phyloP scores from a whole-genome alignment of 2,797 vertebrate species.

The Hozukius guyotensis region DNA sequence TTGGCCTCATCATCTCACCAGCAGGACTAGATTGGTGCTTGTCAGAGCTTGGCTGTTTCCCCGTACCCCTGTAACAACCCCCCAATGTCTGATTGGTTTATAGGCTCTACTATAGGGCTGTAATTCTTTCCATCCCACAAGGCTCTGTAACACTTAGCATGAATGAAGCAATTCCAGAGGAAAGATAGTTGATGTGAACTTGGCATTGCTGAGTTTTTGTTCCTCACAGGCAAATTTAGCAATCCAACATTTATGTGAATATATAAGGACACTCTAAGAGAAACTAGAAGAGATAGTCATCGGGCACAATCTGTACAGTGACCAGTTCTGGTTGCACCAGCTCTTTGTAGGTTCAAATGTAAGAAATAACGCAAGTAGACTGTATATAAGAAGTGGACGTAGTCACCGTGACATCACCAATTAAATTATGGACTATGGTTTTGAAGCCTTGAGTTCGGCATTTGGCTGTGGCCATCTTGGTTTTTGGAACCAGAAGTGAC shows the following conservation, averaged over 20 bases:
- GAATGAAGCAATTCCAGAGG: conserved; percentile 62
- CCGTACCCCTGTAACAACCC: conserved; percentile 46
- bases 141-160: conserved; percentile 67
- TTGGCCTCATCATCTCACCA: conserved; percentile 73
- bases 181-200: conserved; percentile 61
- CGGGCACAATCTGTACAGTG: neutral
- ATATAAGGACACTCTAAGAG: neutral
- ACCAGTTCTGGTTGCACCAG: neutral
- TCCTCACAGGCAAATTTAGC: conserved; percentile 37
- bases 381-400: too few species aligned
- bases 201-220: conserved; percentile 49
- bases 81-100: conserved; percentile 74
- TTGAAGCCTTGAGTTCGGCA: too few species aligned
- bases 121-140: conserved; percentile 78
- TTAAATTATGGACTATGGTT: accelerated
- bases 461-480: too few species aligned
- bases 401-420: too few species aligned
- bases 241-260: conserved; percentile 13
- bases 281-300: neutral
- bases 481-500: too few species aligned
- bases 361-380: neutral
- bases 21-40: conserved; percentile 69
- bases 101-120: conserved; percentile 58
- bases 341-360: neutral
- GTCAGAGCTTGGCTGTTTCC: conserved; percentile 65